These are phyloP conservation scores for Balanococcus diminutus DNA, from an alignment of 2,888 invertebrate species.

Conservation along the genomic window DNA sequence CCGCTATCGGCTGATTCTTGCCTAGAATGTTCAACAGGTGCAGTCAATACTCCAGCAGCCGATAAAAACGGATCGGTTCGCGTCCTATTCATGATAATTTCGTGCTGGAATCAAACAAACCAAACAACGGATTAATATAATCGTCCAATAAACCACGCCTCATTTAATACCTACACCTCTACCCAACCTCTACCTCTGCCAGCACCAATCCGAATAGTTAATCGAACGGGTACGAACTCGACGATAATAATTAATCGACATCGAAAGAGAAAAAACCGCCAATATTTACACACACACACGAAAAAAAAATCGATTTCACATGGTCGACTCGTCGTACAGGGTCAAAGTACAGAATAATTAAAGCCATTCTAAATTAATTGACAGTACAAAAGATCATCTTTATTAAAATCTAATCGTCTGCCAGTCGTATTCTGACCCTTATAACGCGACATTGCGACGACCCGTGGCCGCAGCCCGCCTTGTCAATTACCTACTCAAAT, in stretches of 20 bases:
- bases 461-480: background rate
- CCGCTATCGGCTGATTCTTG: constrained; percentile 96
- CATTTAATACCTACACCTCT: background rate
- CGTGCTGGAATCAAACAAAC: constrained; percentile 66
- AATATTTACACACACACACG: background rate
- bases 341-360: constrained; percentile 43
- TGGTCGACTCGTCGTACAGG: too few relatives aligned
- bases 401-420: constrained; percentile 26
- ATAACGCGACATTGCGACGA: constrained; percentile 39
- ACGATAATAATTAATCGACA: background rate
- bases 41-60: constrained; percentile 62
- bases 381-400: constrained; percentile 31
- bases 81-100: constrained; percentile 69
- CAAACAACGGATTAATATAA: constrained; percentile 48
- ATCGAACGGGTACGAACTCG: background rate
- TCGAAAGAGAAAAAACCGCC: background rate
- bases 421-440: constrained; percentile 27
- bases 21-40: constrained; percentile 81
- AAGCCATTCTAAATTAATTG: constrained; percentile 24
- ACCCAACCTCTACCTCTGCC: too few relatives aligned
- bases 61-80: constrained; percentile 76
- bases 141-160: background rate
- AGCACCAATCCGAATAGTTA: background rate
- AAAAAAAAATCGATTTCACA: constrained; percentile 8
- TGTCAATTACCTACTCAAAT: background rate